Base-by-base conservation (phyloP, 2,888 invertebrate species). In the Cheilosia vulpina region DNA sequence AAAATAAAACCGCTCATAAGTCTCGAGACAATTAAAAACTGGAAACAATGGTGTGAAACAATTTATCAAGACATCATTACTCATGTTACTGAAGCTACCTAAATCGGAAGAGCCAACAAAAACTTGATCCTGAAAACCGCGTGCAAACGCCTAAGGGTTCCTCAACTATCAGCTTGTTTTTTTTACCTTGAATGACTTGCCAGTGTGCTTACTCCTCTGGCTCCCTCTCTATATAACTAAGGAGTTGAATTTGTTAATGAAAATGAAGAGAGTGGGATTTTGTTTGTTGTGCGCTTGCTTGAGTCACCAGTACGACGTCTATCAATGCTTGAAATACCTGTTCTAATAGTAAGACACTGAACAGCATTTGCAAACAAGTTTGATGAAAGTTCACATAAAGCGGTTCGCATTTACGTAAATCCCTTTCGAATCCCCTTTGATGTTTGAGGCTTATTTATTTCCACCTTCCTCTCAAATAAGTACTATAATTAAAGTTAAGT, bases 61-160 rank as follows among this genome's bases (percentile, higher is more conserved):
- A 83, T 78, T 73, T 55, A 83, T 83, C 78, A 83, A 66, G 63
- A 57, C 73, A 69, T 79, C 83, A 73, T 78, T 58, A 65, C 50
- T 83, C 78, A 78, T 63, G 57, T 66, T 55, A 47, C 55, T 50
- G 17, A 73, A 75, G 41, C 43, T n/a, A 52, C 17, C 24, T n/a
- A 57, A 17, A 38, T 11, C 38, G 9, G 24, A 9, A 55, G 19
- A 34, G 31, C 21, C 19, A 27, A 45, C 11, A 2, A 47, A 15
- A 45, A 68, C 57, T 45, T 53, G 65, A 55, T 72, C 19, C 66
- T 38, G 21, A 63, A 71, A 52, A 71, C 19, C 45, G 47, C 55
- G 47, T 69, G 57, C 43, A 24, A 19, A 52, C 58, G 50, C 58
- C 52, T 41, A 27, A 57, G 34, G 72, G 65, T 66, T 9, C 7